phyloP scores from a whole-genome alignment of 2,113 vertebrate genomes.

The Ahaetulla prasina region DNA sequence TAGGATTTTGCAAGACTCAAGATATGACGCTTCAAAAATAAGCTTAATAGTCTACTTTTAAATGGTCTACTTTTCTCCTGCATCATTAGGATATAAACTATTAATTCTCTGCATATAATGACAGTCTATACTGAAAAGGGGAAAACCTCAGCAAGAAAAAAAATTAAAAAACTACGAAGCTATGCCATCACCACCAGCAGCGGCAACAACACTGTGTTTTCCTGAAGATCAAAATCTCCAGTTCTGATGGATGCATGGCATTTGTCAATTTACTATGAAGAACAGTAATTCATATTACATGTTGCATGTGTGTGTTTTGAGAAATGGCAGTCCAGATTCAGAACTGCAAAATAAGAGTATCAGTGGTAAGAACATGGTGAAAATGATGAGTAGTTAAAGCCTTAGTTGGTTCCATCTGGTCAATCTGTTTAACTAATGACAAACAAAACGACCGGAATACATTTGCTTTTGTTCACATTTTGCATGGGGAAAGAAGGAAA shows the following conservation, averaged over 20 bases:
- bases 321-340: not conserved
- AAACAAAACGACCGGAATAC: not conserved
- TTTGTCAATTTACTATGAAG: not conserved
- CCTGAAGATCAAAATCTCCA: conserved; percentile 16
- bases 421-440: not conserved
- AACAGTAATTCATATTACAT: not conserved
- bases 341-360: not conserved
- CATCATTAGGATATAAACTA: conserved; percentile 8
- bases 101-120: not conserved
- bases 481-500: not conserved
- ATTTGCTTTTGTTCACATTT: not conserved
- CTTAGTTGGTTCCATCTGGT: not conserved
- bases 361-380: not conserved
- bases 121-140: not conserved
- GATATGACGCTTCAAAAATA: conserved; percentile 13
- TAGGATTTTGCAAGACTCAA: conserved; percentile 45
- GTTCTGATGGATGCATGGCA: not conserved
- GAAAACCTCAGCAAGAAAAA: conserved; percentile 20
- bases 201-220: not conserved
- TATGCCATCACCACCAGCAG: not conserved
- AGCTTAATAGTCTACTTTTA: conserved; percentile 7
- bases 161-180: not conserved
- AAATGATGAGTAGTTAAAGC: not conserved
- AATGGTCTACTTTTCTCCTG: not conserved
- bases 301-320: not conserved